Evolutionary conservation across 2,797 vertebrate genomes (phyloP), one percentile per base, ranked within the genome.

Genomic region (Cirrhinus mrigala): DNA sequence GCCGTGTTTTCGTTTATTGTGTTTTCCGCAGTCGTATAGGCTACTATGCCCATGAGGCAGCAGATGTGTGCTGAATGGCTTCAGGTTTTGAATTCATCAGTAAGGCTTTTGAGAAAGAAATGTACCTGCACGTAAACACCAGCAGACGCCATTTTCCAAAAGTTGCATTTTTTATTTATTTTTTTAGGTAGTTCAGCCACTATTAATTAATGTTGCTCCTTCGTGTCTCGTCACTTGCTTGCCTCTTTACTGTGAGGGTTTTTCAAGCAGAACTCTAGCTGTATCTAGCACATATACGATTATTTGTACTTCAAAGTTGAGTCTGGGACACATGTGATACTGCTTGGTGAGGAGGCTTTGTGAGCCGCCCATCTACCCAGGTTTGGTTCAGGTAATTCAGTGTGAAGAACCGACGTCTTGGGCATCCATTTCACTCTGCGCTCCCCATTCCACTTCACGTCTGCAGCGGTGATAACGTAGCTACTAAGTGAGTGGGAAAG

Each of bases 71-170:
- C 40, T 60, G 74, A 82, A 79, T 80, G 70, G 24, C 80, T 50
- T 78, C 50, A 62, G 69, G 68, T 85, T 85, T 66, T 75, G 27
- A 80, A 79, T 86, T 86, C 79, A 85, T 89, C 56, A 78, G 15
- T 83, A 33, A 68, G 46, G 24, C 46, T 18, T 73, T 68, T 24
- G 24, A 56, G 29, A 81, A 69, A 50, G 50, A 79, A 85, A 60
- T 77, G 6, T 46, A 87, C 29, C 18, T 40, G 66, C n/a, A 76
- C 37, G 46, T 75, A 85, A 85, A 83, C 83, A 83, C 56, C 44
- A 69, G 33, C 62, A 12, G 29, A 64, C 14, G 1, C 33, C 22
- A 11, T 60, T 79, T 79, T 77, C 22, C 62, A 71, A 87, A 78
- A 84, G 82, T 77, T 87, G 73, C 33, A 73, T 87, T 24, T 46